Conservation (phyloP, 2,888 invertebrate genomes). For the Diaphora mendica region DNA sequence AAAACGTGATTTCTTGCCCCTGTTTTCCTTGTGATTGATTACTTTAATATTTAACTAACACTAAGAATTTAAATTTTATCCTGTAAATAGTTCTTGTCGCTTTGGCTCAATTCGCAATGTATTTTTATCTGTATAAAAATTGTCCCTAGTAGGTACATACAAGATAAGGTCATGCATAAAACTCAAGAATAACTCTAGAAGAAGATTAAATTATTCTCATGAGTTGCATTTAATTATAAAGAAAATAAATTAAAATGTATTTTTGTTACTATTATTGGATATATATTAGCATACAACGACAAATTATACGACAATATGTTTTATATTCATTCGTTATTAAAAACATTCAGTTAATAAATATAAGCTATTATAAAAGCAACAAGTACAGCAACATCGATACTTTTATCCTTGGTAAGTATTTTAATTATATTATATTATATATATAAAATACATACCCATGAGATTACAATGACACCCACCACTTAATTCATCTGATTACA, state of each 20-base stretch:
- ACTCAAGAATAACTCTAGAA: neutral
- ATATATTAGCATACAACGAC: too few relatives aligned
- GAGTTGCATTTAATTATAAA: neutral
- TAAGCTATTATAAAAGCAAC: neutral
- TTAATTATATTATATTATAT: too few relatives aligned
- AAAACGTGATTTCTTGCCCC: neutral
- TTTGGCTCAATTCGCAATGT: neutral
- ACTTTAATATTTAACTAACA: conserved; percentile 1
- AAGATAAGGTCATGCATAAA: neutral
- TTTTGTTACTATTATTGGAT: neutral
- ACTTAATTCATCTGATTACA: neutral
- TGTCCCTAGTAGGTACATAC: neutral
- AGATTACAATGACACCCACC: neutral
- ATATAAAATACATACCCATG: too few relatives aligned
- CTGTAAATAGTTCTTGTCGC: neutral
- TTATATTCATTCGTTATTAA: neutral
- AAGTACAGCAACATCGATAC: neutral
- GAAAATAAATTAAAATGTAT: neutral
- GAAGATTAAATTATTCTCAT: neutral
- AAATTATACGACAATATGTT: neutral
- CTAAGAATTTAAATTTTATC: neutral
- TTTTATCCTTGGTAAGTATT: neutral
- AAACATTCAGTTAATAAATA: neutral
- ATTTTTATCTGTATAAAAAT: neutral
- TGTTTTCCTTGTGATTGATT: neutral